Evolutionary conservation across 1,140 invertebrate species (phyloP).

Genomic region (Spodoptera frugiperda): DNA sequence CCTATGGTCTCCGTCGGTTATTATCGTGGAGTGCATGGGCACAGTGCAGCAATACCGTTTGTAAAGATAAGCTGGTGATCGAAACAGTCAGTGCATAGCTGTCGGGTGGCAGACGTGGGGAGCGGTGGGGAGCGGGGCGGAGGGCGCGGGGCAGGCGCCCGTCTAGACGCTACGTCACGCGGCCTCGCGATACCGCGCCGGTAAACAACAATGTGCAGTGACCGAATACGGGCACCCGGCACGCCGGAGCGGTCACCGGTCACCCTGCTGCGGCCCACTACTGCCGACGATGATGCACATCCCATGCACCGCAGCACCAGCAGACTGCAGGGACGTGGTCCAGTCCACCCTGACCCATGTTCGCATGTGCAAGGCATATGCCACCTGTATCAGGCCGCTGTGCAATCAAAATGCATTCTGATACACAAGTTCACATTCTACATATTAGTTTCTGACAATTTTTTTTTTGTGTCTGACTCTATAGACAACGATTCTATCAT

Average conservation of each 20-base stretch:
- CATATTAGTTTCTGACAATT: too few relatives aligned
- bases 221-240: constrained; percentile 83
- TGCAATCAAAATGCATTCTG: too few relatives aligned
- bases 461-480: too few relatives aligned
- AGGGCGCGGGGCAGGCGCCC: constrained; percentile 63
- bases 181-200: constrained; percentile 83
- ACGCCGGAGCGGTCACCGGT: constrained; percentile 64
- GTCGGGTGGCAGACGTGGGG: constrained; percentile 53
- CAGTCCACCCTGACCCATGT: not conserved
- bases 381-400: not conserved
- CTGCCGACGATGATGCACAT: constrained; percentile 51
- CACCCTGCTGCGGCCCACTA: constrained; percentile 67
- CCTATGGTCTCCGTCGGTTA: constrained; percentile 29
- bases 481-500: too few relatives aligned
- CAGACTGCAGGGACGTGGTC: not conserved
- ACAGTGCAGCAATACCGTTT: constrained; percentile 80
- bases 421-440: too few relatives aligned
- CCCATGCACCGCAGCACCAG: constrained; percentile 7
- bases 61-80: constrained; percentile 83
- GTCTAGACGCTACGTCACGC: constrained; percentile 85
- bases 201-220: constrained; percentile 85
- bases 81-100: constrained; percentile 69
- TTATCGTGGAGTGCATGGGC: constrained; percentile 53
- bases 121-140: constrained; percentile 52
- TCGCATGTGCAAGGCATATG: not conserved